Evolutionary conservation across 2,888 invertebrate genomes (phyloP).

Genomic region (Ceramica pisi): DNA sequence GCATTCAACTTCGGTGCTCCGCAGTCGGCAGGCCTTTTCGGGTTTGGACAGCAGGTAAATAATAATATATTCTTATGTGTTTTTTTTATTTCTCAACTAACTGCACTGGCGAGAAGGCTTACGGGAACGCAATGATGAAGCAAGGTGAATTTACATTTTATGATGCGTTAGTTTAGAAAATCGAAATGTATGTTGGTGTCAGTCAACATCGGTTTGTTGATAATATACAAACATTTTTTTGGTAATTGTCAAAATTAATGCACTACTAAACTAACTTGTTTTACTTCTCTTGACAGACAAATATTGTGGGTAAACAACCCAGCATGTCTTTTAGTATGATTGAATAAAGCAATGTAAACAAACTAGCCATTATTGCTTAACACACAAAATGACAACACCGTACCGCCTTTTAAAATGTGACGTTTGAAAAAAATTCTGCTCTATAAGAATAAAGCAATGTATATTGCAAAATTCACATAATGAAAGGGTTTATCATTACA

Average conservation of each 20-base stretch:
- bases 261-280: background rate
- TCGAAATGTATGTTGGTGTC: background rate
- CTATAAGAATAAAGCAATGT: too few species aligned
- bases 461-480: background rate
- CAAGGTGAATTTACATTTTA: background rate
- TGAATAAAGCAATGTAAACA: slow-evolving; percentile 3
- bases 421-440: too few species aligned
- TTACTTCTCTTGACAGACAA: background rate
- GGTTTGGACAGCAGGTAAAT: slow-evolving; percentile 85
- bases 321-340: slow-evolving; percentile 2
- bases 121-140: slow-evolving; percentile 41
- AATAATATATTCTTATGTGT: slow-evolving; percentile 6
- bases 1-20: slow-evolving; percentile 79
- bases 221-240: slow-evolving; percentile 2
- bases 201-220: slow-evolving; percentile 9
- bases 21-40: slow-evolving; percentile 76
- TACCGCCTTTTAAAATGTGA: too few species aligned
- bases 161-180: slow-evolving; percentile 9
- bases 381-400: too few species aligned
- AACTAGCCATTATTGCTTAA: too few species aligned
- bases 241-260: slow-evolving; percentile 2
- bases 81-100: slow-evolving; percentile 22
- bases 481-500: background rate
- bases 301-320: background rate
- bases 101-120: slow-evolving; percentile 20